Evolutionary conservation across 2,113 vertebrate genomes (phyloP).

Genomic region (Erpornis zantholeuca): DNA sequence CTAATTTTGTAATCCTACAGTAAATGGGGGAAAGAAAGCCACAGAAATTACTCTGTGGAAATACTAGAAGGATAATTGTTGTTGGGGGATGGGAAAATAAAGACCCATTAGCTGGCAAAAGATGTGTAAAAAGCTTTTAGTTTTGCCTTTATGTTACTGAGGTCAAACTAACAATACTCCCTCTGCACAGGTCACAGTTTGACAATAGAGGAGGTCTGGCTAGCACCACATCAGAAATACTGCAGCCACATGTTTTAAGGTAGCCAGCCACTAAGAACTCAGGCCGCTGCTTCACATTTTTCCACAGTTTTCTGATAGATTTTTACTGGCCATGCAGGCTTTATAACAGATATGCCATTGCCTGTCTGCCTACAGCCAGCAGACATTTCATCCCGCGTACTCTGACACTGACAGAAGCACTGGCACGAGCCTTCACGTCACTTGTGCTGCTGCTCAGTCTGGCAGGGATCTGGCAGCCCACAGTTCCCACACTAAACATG

Average conservation of each 20-base stretch:
- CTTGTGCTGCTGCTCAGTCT: neutral
- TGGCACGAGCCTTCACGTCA: rapidly evolving
- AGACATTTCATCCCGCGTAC: rapidly evolving
- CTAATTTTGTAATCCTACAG: neutral
- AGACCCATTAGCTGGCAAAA: neutral
- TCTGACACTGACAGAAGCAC: neutral
- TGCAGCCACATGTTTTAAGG: neutral
- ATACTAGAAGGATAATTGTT: neutral
- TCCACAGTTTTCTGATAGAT: neutral
- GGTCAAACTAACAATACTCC: neutral
- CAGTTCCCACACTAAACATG: neutral
- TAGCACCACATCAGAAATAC: neutral
- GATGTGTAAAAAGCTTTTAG: conserved; percentile 12
- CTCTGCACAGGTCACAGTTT: neutral
- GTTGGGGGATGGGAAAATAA: neutral
- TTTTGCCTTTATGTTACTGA: neutral
- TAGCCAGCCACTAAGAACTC: neutral
- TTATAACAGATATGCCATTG: rapidly evolving
- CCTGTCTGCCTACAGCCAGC: neutral
- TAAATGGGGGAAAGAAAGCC: neutral
- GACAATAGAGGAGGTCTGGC: neutral
- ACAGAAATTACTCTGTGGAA: conserved; percentile 20
- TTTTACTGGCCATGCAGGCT: neutral
- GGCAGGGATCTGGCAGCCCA: neutral
- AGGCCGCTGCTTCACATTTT: rapidly evolving